phyloP scores from a whole-genome alignment of 23 tunicate species.

The Clavelina lepadiformis region DNA sequence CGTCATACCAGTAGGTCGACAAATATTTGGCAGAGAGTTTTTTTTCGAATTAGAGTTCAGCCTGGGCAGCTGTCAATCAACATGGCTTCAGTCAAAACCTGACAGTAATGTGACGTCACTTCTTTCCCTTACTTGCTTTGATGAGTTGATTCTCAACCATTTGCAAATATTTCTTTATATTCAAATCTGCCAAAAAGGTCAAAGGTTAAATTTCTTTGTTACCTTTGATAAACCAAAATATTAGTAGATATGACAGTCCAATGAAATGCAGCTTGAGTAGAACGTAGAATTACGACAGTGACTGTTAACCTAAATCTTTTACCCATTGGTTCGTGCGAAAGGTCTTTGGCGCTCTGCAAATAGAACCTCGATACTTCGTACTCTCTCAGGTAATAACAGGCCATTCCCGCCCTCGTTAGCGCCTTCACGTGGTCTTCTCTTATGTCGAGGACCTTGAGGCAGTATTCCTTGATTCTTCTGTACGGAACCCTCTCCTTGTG shows the following conservation, averaged over 20 bases:
- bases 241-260: no score
- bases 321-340: conserved; percentile 79
- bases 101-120: no score
- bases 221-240: no score
- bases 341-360: conserved; percentile 71
- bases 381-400: conserved; percentile 85
- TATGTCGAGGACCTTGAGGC: conserved; percentile 57
- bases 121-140: conserved; percentile 51
- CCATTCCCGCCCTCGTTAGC: conserved; percentile 75
- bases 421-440: conserved; percentile 84
- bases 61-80: no score
- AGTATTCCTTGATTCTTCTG: conserved; percentile 74
- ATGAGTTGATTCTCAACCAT: conserved; percentile 81
- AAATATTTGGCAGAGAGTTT: no score
- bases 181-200: conserved; percentile 37
- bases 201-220: no score
- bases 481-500: conserved; percentile 84
- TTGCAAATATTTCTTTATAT: conserved; percentile 71
- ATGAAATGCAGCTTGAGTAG: no score
- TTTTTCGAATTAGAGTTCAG: no score
- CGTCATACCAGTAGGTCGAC: no score
- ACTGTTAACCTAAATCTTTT: no score
- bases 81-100: no score
- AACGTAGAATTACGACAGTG: no score
- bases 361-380: conserved; percentile 75